Base-by-base conservation (phyloP, 2,113 vertebrate species). In the Otocyon megalotis region DNA sequence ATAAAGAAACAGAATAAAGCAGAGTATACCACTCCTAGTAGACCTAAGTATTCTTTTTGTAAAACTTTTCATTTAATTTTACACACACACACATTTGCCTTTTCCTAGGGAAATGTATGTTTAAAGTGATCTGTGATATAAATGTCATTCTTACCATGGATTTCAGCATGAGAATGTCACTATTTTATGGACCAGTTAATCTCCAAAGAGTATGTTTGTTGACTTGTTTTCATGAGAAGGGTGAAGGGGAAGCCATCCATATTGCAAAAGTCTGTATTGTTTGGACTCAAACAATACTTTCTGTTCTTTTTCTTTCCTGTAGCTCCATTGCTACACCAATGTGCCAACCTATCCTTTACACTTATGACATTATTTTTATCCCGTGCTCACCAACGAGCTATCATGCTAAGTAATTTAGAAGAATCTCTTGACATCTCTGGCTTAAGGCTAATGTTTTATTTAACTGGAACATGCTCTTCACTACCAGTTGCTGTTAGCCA, bases 381-480 rank as follows among this genome's bases (percentile, higher is more conserved):
- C 58, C 20, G 26, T 13, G 37, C 28, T 95, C 20, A 65, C 30
- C 48, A 88, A 7, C 26, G 17, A 54, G 26, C 77, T 93, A 15
- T 93, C 26, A 60, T 65, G 53, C 86, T 53, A 94, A 93, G 62
- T 17, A 62, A 93, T 91, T 92, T 92, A 93, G 72, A 86, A 91
- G 76, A 87, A 16, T 76, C 74, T 86, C 82, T 90, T 77, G 89
- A 74, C 62, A n/a, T 93, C 30, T 81, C 62, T 96, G 96, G 50
- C 86, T 90, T 81, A 65, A 90, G 28, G 74, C 79, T 90, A 95
- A 96, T 97, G 43, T 86, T 94, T 97, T 92, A 86, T 72, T 91
- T 94, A 94, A 88, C 35, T 26, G 32, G 74, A 89, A 54, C 9
- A 72, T 48, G 14, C 7, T 95, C 80, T 87, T 76, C 82, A 72